Base-by-base conservation (phyloP, 92 coral and sea anemone genomes). In the Scolanthus callimorphus region DNA sequence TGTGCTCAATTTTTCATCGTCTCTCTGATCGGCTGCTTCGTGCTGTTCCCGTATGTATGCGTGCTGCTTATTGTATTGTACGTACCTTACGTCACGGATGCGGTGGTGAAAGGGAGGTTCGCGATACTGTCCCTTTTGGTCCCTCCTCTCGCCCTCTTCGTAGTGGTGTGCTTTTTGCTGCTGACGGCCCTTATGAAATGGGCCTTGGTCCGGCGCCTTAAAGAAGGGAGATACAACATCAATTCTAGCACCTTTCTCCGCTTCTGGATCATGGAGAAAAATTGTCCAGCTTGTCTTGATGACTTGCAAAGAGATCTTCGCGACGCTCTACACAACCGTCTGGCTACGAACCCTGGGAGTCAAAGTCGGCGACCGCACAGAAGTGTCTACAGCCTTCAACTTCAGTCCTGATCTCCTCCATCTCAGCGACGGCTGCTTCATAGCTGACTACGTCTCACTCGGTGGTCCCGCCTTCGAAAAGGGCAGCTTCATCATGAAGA, bases 301-400 rank as follows among this genome's bases (percentile, higher is more conserved):
- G 24, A n/a, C 23, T 20, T 23, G 12, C 10, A 31, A 37, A 27
- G 63, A 57, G 27, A 23, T 57, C 17, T 57, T 57, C 29, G 63
- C 48, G 3, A 57, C 63, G 8, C 63, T 57, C 6, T 57, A 57
- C 27, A 57, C 63, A 11, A 57, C 29, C 17, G 13, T 57, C 9
- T 57, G 63, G 63, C 39, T 57, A 57, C 29, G 29, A 34, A 2
- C 63, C 21, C 43, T 57, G 15, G 63, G 63, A 17, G 4, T 57
- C 46, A 37, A 57, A 21, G 27, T 57, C 22, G 63, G 49, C 25
- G 11, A 19, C 6, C 17, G 20, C 17, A 25, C 43, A 1, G 63
- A 57, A 24, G 27, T 57, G 13, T 29, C 63, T 9, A 57, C 47
- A n/a, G 63, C 47, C 45, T 57, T 57, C 49, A 57, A 57, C 28